These are phyloP conservation scores for Lacanobia wlatinum DNA, from an alignment of 2,888 invertebrate genomes.

Conservation along the genomic window DNA sequence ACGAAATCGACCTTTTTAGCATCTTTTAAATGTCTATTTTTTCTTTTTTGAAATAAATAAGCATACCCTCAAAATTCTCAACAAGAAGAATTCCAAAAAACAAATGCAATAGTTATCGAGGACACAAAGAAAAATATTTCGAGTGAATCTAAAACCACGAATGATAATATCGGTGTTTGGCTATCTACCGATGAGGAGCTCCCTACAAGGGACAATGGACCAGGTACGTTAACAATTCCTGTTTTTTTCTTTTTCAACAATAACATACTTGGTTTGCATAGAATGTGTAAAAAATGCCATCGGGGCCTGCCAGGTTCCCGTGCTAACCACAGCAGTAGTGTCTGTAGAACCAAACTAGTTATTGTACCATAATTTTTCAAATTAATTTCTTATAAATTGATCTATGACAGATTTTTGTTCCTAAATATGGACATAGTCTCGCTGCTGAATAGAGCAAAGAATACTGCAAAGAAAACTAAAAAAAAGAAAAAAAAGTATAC, in stretches of 20 bases:
- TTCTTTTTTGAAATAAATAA: neutral
- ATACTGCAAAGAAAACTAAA: too few relatives aligned
- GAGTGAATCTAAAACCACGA: slow-evolving; percentile 52
- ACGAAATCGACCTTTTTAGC: neutral
- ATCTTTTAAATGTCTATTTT: neutral
- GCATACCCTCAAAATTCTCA: slow-evolving; percentile 2
- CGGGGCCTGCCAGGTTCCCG: too few relatives aligned
- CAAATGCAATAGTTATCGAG: slow-evolving; percentile 17
- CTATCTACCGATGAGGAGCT: slow-evolving; percentile 67
- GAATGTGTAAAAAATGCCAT: too few relatives aligned
- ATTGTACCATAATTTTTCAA: too few relatives aligned
- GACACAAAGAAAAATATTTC: slow-evolving; percentile 21
- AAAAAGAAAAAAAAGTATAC: too few relatives aligned
- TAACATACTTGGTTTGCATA: too few relatives aligned
- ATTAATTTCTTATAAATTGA: too few relatives aligned
- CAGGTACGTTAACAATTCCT: slow-evolving; percentile 62
- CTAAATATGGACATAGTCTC: too few relatives aligned
- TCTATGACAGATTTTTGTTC: too few relatives aligned
- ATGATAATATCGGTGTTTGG: slow-evolving; percentile 70
- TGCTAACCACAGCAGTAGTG: too few relatives aligned
- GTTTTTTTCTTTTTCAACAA: neutral
- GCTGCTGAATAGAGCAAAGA: too few relatives aligned
- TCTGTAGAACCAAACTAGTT: too few relatives aligned
- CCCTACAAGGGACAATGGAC: slow-evolving; percentile 72
- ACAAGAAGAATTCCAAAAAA: slow-evolving; percentile 10